Evolutionary conservation across 2,797 vertebrate species (phyloP), one percentile per base, ranked within the genome.

Genomic region (Acomys russatus): DNA sequence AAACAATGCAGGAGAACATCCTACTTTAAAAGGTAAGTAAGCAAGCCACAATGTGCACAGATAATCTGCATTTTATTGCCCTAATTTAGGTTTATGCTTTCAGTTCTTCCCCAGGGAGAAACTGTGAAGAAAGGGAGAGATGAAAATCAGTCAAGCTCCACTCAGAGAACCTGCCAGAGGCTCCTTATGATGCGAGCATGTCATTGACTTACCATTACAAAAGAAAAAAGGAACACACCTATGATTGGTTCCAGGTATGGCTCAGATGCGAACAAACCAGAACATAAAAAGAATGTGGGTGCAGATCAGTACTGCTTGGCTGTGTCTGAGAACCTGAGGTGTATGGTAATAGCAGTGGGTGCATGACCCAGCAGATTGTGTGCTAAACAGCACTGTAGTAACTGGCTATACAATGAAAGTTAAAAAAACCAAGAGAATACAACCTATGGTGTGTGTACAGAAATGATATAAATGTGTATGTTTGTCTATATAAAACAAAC

Each of bases 111-210:
- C 3, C 9, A 17, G 70, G 61, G 30, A 86, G 44, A 68, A 68
- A 70, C 51, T 15, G 8, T 11, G 28, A 54, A 0, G 11, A 23
- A 12, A 38, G 14, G 22, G 56, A 63, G 54, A n/a, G n/a, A 70
- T 54, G 33, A 59, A 15, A 30, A n/a, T 2, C 44, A 44, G 44
- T 44, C 17, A 4, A 1, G 28, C n/a, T 64, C 44, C 56, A 6
- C 6, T 9, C 1, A 17, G 25, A 33, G 25, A 4, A 22, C 14
- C 30, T 2, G 54, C 9, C 9, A 18, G 3, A 61, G 33, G 14
- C 9, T 70, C 8, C 6, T 28, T 15, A 0, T 30, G 6, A 17
- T 49, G 4, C 7, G 1, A 33, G n/a, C 9, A 20, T n/a, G 20
- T 11, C 59, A 38, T 7, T n/a, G 18, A 63, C 10, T 90, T 49